Percentiles rank a stretch among this genome's conserved stretches.
These are phyloP conservation scores for Tachina grossa DNA, from an alignment of 2,888 invertebrate species.

Conservation along the genomic window DNA sequence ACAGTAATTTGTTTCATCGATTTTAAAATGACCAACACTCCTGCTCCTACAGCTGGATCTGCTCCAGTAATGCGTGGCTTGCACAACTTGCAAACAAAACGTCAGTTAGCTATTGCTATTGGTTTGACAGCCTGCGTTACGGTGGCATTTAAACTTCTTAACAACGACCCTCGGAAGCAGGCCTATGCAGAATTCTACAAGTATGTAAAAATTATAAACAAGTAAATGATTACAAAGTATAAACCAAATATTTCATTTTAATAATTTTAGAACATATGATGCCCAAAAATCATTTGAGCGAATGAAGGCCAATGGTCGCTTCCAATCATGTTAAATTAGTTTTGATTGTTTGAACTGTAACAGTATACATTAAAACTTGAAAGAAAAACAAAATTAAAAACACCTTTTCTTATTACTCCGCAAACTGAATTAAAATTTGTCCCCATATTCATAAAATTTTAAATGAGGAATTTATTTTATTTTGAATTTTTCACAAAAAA, in stretches of 20 bases:
- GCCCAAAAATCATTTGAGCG: constrained; percentile 82
- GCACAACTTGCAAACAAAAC: constrained; percentile 86
- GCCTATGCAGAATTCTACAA: constrained; percentile 90
- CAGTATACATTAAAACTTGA: constrained; percentile 69
- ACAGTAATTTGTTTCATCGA: constrained; percentile 46
- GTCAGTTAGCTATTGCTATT: constrained; percentile 84
- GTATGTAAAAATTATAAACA: constrained; percentile 83
- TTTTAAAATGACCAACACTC: constrained; percentile 78
- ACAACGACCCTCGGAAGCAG: constrained; percentile 84
- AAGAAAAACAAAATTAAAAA: constrained; percentile 60
- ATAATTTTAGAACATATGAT: constrained; percentile 79
- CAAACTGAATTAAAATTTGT: no score
- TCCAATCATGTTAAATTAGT: constrained; percentile 81
- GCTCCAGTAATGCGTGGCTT: constrained; percentile 89
- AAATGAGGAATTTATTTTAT: neutral
- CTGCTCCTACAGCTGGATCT: constrained; percentile 79
- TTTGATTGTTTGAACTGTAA: constrained; percentile 56
- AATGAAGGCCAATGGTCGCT: constrained; percentile 82
- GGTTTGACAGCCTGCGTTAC: constrained; percentile 82
- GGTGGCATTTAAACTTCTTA: constrained; percentile 83
- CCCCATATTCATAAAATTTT: no score
- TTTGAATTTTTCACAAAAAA: neutral
- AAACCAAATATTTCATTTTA: constrained; percentile 1
- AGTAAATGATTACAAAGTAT: neutral
- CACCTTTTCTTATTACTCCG: no score